phyloP scores from a whole-genome alignment of 2,113 vertebrate genomes.

The Raphicerus campestris region DNA sequence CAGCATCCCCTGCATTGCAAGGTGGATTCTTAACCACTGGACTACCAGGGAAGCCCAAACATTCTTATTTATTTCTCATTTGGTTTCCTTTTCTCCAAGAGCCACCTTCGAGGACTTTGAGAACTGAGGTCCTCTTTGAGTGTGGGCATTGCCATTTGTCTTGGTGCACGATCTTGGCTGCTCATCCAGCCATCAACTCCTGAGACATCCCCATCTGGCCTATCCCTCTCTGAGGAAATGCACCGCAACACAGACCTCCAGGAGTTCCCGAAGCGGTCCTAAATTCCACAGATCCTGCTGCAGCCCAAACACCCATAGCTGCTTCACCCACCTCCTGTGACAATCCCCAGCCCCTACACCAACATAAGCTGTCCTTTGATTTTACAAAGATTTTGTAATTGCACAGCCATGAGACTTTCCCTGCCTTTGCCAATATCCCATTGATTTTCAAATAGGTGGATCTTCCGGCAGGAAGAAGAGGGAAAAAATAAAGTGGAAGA shows the following conservation, averaged over 20 bases:
- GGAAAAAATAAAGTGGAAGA: background rate
- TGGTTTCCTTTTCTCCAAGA: background rate
- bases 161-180: background rate
- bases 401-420: background rate
- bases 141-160: background rate
- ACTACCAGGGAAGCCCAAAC: background rate
- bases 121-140: background rate
- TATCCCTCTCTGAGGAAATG: background rate
- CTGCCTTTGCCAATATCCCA: background rate
- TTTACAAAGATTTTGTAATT: background rate
- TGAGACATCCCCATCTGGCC: background rate
- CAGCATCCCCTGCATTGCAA: background rate
- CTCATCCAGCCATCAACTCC: background rate
- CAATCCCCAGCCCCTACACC: background rate
- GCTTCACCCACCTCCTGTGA: background rate
- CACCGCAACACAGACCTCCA: background rate
- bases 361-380: background rate
- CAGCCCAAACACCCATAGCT: background rate
- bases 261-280: background rate
- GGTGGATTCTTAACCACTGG: background rate
- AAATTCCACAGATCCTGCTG: background rate
- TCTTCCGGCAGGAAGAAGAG: background rate
- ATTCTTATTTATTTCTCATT: background rate
- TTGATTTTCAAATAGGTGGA: background rate
- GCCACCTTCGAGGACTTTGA: background rate